Evolutionary conservation across 1,140 invertebrate species (phyloP).

Genomic region (Tachypleus tridentatus): DNA sequence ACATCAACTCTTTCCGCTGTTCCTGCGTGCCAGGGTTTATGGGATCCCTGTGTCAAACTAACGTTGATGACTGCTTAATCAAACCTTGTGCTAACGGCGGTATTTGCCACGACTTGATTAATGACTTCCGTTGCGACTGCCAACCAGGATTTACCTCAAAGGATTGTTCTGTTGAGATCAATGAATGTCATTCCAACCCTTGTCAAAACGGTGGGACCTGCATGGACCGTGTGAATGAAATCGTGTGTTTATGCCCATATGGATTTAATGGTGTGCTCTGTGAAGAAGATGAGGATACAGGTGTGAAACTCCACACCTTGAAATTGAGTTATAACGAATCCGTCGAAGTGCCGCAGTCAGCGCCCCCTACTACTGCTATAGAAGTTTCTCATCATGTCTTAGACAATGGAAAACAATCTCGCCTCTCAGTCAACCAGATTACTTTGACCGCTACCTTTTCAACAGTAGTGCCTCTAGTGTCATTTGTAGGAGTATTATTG

Average conservation of each 20-base stretch:
- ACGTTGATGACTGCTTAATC: slow-evolving; percentile 68
- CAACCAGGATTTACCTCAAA: slow-evolving; percentile 29
- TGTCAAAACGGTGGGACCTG: slow-evolving; percentile 73
- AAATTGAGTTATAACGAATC: slow-evolving; percentile 11
- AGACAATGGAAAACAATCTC: not conserved
- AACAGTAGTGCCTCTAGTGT: slow-evolving; percentile 59
- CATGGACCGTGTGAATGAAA: slow-evolving; percentile 50
- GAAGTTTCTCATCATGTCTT: slow-evolving; percentile 4
- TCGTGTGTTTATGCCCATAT: slow-evolving; percentile 39
- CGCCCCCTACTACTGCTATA: slow-evolving; percentile 34
- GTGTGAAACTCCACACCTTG: slow-evolving; percentile 26
- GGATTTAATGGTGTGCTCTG: slow-evolving; percentile 83
- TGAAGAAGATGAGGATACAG: slow-evolving; percentile 69
- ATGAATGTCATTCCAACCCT: slow-evolving; percentile 56
- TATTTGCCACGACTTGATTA: slow-evolving; percentile 61
- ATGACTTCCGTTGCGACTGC: slow-evolving; percentile 62
- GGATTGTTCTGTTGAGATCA: slow-evolving; percentile 38
- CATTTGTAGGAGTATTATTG: slow-evolving; percentile 59
- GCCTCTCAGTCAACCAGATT: slow-evolving; percentile 43
- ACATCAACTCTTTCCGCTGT: slow-evolving; percentile 66
- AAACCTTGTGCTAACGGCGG: slow-evolving; percentile 73
- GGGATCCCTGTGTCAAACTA: slow-evolving; percentile 63
- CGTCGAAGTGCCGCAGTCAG: slow-evolving; percentile 29
- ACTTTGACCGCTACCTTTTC: slow-evolving; percentile 69
- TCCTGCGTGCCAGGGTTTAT: slow-evolving; percentile 77